Base-by-base conservation (phyloP, 2,113 vertebrate genomes). In the Carassius gibelio region DNA sequence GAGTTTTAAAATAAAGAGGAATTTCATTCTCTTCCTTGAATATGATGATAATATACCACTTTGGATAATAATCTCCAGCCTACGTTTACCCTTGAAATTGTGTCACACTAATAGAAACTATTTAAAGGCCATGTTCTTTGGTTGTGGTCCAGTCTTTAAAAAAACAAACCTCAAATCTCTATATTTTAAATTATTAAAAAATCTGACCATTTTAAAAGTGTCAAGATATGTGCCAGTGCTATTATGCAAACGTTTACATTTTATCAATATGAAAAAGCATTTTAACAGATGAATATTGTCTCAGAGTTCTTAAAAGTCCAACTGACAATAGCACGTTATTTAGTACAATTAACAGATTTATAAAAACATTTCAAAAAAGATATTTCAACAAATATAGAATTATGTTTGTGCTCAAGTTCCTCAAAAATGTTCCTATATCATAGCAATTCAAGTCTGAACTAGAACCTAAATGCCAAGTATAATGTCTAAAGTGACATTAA, bases 21-120 rank as follows among this genome's bases (percentile, higher is more conserved):
- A 81, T 50, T 81, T 68, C 14, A 30, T 81, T 68, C 11, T 69
- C 17, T 36, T 69, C 5, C 23, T 68, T 52, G 50, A 66, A 69
- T 26, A 52, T 30, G 5, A 13, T 52, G 14, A 50, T 34, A 52
- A 50, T 52, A 81, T 68, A 68, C 14, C 62, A 4, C 55, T 57
- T 57, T 21, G 62, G 69, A 74, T 74, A 74, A 23, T 74, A 48
- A 74, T 74, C 71, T 74, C 42, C 42, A 74, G 71, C 38, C 71
- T 74, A 42, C 19, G 1, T 74, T 74, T 48, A 45, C 38, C 38
- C 69, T 74, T 45, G 36, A 45, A 45, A 74, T n/a, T 42, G 69
- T 74, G 71, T 74, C 38, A 74, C 11, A 48, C 71, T 74, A 74
- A 74, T 45, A 45, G 14, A 42, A 48, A 48, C 21, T 14, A 23